phyloP scores from a whole-genome alignment of 2,888 invertebrate species.

The Aspidapion aeneum region DNA sequence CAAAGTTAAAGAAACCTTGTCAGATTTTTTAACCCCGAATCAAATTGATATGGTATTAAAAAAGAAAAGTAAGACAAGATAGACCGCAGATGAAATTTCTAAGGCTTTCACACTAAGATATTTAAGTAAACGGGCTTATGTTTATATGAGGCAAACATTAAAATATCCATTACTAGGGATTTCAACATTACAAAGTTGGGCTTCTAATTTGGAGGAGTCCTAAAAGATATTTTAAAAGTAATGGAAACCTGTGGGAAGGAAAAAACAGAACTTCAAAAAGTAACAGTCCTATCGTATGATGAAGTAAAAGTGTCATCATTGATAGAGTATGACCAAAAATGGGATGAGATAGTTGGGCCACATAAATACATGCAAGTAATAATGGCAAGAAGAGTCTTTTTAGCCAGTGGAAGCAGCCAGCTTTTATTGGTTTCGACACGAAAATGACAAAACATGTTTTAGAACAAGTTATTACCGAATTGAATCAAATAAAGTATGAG shows the following conservation, averaged over 20 bases:
- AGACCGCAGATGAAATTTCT: slow-evolving; percentile 18
- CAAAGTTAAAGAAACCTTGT: neutral
- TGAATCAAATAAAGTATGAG: slow-evolving; percentile 25
- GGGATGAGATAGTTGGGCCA: slow-evolving; percentile 32
- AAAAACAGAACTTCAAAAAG: no score
- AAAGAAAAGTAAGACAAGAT: neutral
- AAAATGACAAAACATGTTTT: slow-evolving; percentile 32
- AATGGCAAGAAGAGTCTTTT: slow-evolving; percentile 25
- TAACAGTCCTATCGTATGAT: slow-evolving; percentile 14
- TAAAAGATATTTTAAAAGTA: no score
- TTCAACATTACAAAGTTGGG: slow-evolving; percentile 23
- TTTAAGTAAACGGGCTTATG: slow-evolving; percentile 24
- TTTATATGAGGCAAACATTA: slow-evolving; percentile 22
- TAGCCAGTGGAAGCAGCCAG: slow-evolving; percentile 30
- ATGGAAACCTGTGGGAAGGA: no score
- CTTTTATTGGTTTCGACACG: slow-evolving; percentile 33
- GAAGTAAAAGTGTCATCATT: slow-evolving; percentile 16
- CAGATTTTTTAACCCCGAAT: neutral
- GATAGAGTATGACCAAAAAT: slow-evolving; percentile 26
- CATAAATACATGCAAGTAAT: slow-evolving; percentile 31
- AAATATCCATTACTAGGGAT: slow-evolving; percentile 27
- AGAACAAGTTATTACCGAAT: slow-evolving; percentile 19
- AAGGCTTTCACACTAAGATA: slow-evolving; percentile 26
- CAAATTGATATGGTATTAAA: neutral
- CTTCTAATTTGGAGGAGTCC: slow-evolving; percentile 22